Base-by-base conservation (phyloP, 37 sponge, comb jelly and placozoan genomes). In the Haliclona indistincta region DNA sequence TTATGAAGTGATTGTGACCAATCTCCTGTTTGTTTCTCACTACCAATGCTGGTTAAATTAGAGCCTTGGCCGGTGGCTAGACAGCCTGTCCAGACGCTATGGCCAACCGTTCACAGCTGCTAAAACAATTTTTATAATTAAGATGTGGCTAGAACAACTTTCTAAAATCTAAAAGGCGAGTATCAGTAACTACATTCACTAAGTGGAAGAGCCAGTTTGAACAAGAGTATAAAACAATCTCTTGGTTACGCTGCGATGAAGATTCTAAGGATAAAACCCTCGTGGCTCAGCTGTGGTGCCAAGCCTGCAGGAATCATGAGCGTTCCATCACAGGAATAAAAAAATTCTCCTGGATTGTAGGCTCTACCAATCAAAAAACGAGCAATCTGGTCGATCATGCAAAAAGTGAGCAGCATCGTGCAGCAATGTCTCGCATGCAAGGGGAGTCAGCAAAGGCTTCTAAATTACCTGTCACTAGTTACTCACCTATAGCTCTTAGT, bases 381-480 rank as follows among this genome's bases (percentile, higher is more conserved):
- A 89, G 81, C 75, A 79, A 79, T 56, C 39, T 83, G 38, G 32
- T 76, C 10, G 89, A 88, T 45, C 89, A 82, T 72, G 83, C 78
- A 34, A 77, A 4, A 6, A 71, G 74, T 29, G 72, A 75, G 1
- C 81, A 75, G 71, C 87, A 86, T 64, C 64, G 40, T 5, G 45
- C 58, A 32, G 72, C 85, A 37, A 77, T 77, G 89, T 28, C 67
- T 41, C 56, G n/a, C 7, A 23, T 45, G 11, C 38, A 58, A 34
- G 22, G 19, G 22, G 67, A 69, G 3, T 19, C 70, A 30, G 79
- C 82, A 25, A 88, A 82, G 54, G 68, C 70, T 43, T 36, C 25
- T 0, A 63, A 53, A 1, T 49, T 39, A 36, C 66, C 88, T 28
- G 0, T 71, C 15, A 54, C 60, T n/a, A n/a, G n/a, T n/a, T n/a